A percentile compares a stretch with the other conserved stretches of the same genome.
phyloP scores from a whole-genome alignment of 1,140 invertebrate genomes.

The Dermatophagoides farinae region DNA sequence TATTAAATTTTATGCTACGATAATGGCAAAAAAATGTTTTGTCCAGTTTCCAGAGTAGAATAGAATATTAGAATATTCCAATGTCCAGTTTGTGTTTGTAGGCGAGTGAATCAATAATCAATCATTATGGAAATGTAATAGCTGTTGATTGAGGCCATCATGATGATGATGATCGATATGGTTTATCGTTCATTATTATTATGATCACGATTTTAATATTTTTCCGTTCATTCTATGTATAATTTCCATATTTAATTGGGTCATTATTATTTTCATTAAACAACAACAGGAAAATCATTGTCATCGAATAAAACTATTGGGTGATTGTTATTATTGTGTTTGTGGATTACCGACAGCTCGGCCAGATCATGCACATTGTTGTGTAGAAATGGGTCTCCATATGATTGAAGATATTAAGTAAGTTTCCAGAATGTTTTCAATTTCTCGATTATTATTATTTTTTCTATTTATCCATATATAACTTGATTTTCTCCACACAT shows the following conservation, averaged over 20 bases:
- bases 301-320: slow-evolving; percentile 74
- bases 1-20: too few species aligned
- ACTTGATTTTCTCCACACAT: not conserved
- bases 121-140: too few species aligned
- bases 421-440: not conserved
- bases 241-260: not conserved
- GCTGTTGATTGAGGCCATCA: too few species aligned
- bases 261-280: too few species aligned
- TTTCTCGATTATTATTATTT: not conserved
- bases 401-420: slow-evolving; percentile 81
- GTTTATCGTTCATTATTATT: too few species aligned
- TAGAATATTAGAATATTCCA: too few species aligned
- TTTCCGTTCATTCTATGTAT: not conserved
- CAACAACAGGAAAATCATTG: slow-evolving; percentile 63
- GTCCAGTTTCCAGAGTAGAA: too few species aligned
- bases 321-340: slow-evolving; percentile 93
- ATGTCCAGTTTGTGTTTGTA: too few species aligned
- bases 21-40: too few species aligned
- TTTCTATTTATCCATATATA: not conserved
- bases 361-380: slow-evolving; percentile 75
- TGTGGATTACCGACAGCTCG: slow-evolving; percentile 59
- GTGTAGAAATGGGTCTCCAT: slow-evolving; percentile 86
- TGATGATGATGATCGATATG: too few species aligned
- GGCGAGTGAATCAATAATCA: too few species aligned
- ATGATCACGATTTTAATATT: not conserved